These are phyloP conservation scores for Hirtodrosophila alboralis DNA, from an alignment of 2,888 invertebrate genomes.

Conservation along the genomic window DNA sequence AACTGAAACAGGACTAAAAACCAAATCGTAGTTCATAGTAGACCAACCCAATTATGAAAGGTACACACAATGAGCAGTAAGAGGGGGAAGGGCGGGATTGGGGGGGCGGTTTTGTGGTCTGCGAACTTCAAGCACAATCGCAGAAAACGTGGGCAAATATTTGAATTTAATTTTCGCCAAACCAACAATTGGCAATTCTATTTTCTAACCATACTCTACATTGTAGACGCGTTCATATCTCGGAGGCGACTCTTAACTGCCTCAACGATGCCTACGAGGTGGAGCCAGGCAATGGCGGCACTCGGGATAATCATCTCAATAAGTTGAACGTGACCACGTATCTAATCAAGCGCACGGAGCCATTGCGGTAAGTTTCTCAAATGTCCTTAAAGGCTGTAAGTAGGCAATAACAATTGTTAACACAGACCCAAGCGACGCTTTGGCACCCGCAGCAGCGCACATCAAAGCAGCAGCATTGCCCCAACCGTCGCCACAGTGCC, in stretches of 20 bases:
- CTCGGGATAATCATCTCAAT: slow-evolving; percentile 92
- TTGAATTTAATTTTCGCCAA: slow-evolving; percentile 75
- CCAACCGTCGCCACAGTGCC: slow-evolving; percentile 24
- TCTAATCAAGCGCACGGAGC: slow-evolving; percentile 93
- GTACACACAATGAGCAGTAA: slow-evolving; percentile 30
- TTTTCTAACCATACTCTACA: neutral
- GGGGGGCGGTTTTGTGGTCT: slow-evolving; percentile 12
- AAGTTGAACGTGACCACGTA: slow-evolving; percentile 95
- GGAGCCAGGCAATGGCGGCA: slow-evolving; percentile 94
- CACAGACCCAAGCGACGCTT: slow-evolving; percentile 82
- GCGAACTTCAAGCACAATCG: slow-evolving; percentile 60
- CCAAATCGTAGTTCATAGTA: slow-evolving; percentile 37
- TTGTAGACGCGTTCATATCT: slow-evolving; percentile 96
- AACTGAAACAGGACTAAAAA: slow-evolving; percentile 28
- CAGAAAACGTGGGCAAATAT: slow-evolving; percentile 67
- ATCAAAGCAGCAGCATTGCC: slow-evolving; percentile 53
- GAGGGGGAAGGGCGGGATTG: too few relatives aligned
- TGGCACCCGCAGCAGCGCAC: slow-evolving; percentile 80
- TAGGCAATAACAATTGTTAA: slow-evolving; percentile 4
- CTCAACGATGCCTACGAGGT: slow-evolving; percentile 96
- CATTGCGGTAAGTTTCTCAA: slow-evolving; percentile 85
- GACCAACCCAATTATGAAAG: slow-evolving; percentile 64
- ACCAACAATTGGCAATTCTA: slow-evolving; percentile 45
- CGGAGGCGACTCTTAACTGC: slow-evolving; percentile 93
- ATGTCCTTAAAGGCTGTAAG: slow-evolving; percentile 3